Evolutionary conservation across 2,797 vertebrate species (phyloP).

Genomic region (Cuculus canorus): DNA sequence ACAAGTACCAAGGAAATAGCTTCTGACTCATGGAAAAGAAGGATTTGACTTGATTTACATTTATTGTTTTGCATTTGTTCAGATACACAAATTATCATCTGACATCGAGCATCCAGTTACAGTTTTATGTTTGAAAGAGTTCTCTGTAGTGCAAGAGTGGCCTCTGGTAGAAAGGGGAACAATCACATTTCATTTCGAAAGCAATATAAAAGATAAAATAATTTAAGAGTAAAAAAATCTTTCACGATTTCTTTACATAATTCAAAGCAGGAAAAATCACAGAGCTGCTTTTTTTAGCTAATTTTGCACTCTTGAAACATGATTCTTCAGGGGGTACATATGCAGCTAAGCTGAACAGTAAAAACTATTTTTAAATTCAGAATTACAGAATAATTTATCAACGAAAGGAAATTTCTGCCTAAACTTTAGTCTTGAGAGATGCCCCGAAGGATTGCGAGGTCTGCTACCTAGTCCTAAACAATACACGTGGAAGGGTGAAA

Average conservation of each 20-base stretch:
- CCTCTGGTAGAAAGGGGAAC: not conserved
- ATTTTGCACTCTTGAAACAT: not conserved
- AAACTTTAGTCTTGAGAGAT: not conserved
- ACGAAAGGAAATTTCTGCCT: not conserved
- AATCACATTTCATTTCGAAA: not conserved
- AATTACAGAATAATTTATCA: not conserved
- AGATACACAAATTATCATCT: not conserved
- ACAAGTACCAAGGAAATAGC: conserved; percentile 30
- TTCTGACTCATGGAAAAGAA: conserved; percentile 43
- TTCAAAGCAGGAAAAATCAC: not conserved
- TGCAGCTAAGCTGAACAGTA: not conserved
- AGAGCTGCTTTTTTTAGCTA: not conserved
- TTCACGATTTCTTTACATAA: not conserved
- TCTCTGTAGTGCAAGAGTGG: not conserved
- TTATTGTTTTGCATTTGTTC: conserved; percentile 29
- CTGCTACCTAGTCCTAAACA: not conserved
- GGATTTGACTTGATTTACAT: conserved; percentile 28
- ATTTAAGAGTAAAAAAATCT: not conserved
- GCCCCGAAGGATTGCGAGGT: not conserved
- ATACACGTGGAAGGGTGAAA: not conserved
- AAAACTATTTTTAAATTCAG: not conserved
- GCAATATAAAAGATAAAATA: not conserved
- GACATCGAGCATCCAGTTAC: not conserved
- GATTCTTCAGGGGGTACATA: not conserved
- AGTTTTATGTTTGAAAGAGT: not conserved